Percentiles rank a stretch among this genome's conserved stretches.
Evolutionary conservation across 1,140 invertebrate species (phyloP).

Genomic region (Pseudomyrmex dendroicus): DNA sequence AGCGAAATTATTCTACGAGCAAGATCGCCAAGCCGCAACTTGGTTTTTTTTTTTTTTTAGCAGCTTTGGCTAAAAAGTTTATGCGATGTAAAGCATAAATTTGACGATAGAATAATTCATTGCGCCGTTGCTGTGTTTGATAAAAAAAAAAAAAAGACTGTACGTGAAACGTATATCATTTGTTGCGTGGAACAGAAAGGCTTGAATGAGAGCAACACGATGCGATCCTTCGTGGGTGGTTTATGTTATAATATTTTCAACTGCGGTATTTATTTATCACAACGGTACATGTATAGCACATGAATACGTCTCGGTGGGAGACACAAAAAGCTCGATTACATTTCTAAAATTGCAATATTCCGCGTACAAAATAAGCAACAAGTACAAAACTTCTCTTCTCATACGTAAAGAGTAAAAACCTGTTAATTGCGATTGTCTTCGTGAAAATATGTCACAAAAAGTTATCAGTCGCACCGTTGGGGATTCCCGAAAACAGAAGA

Average conservation of each 20-base stretch:
- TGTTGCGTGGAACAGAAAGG: background rate
- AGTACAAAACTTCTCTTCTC: too few relatives aligned
- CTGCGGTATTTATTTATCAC: too few relatives aligned
- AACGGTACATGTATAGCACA: constrained; percentile 8
- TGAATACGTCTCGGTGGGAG: background rate
- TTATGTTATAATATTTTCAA: too few relatives aligned
- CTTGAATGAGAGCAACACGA: constrained; percentile 6
- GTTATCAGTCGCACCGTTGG: too few relatives aligned
- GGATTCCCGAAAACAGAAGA: too few relatives aligned
- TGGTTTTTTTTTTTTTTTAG: too few relatives aligned
- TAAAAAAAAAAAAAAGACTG: background rate
- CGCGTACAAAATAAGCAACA: background rate
- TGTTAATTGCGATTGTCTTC: too few relatives aligned
- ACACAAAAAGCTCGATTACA: background rate
- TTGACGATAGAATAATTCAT: constrained; percentile 3
- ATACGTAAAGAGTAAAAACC: too few relatives aligned
- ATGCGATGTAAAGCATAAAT: background rate
- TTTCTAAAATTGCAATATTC: background rate
- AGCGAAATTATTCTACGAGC: constrained; percentile 58
- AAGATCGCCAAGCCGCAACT: constrained; percentile 3
- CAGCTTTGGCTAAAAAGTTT: background rate
- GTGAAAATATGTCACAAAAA: too few relatives aligned
- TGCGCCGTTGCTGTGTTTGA: background rate
- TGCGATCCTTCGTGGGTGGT: background rate
- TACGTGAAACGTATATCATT: background rate